These are phyloP conservation scores for Emys orbicularis DNA, from an alignment of 2,797 vertebrate species.

Conservation along the genomic window DNA sequence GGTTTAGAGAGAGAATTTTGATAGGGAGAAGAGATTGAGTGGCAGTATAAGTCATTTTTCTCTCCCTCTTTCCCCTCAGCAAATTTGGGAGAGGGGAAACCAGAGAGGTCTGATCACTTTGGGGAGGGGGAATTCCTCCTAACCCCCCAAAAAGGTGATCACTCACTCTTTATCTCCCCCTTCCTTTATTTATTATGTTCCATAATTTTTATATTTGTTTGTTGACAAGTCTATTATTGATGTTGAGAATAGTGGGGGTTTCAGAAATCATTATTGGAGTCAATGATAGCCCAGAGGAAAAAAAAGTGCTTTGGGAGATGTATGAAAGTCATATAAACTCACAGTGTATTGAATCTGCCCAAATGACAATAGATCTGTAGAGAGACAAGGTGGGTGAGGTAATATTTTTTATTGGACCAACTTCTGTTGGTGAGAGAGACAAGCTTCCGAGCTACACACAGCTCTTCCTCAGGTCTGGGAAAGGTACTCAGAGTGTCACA, in stretches of 20 bases:
- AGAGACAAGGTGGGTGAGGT: neutral
- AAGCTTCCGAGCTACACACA: too few species aligned
- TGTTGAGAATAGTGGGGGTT: neutral
- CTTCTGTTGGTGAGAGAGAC: neutral
- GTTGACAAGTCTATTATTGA: neutral
- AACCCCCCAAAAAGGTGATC: neutral
- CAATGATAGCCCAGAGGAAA: neutral
- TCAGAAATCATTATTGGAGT: neutral
- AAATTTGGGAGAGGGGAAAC: neutral
- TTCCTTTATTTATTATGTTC: neutral
- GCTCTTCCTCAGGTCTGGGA: too few species aligned
- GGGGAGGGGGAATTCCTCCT: neutral
- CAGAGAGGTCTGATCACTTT: neutral
- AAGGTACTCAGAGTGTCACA: too few species aligned
- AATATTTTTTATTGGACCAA: neutral
- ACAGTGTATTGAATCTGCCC: neutral
- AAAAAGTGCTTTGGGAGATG: neutral
- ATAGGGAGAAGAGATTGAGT: fast-evolving
- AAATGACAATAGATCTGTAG: fast-evolving
- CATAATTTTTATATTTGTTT: neutral
- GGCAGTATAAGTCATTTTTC: neutral
- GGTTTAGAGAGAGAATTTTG: neutral
- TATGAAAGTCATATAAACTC: neutral
- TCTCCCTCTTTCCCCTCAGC: neutral
- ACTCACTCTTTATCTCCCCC: neutral